Conservation (phyloP, 2,797 vertebrate genomes). For the Scolopax bukidnonensis region DNA sequence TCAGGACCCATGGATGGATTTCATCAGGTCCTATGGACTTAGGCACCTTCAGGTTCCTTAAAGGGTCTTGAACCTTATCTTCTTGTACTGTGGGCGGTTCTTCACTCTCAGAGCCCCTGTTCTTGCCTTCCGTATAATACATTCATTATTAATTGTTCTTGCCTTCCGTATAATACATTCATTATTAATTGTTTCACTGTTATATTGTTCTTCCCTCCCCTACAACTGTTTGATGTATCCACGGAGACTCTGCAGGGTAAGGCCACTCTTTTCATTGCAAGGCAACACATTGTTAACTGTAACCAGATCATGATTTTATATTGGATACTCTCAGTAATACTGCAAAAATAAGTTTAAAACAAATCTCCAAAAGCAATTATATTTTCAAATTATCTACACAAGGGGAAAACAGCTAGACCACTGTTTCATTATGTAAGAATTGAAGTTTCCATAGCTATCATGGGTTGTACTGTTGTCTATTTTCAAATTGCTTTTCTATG, state of each 20-base stretch:
- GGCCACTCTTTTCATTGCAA: background rate
- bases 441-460: background rate
- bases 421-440: background rate
- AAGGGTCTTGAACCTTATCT: no score
- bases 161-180: background rate
- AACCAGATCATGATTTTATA: background rate
- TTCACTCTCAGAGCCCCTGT: no score
- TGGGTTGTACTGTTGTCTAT: background rate
- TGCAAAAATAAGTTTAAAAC: background rate
- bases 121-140: no score
- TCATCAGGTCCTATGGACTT: no score
- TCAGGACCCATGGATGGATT: no score
- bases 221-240: background rate
- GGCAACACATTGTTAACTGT: background rate
- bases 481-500: background rate
- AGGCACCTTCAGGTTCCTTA: no score
- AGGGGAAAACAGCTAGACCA: background rate
- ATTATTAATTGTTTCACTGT: background rate
- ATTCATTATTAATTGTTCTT: no score
- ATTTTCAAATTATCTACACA: background rate
- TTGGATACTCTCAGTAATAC: background rate
- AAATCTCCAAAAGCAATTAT: background rate
- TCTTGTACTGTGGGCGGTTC: no score
- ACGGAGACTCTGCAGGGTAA: background rate
- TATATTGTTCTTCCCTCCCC: background rate